A percentile compares a stretch with the other conserved stretches of the same genome.
Conservation (phyloP, 1,140 invertebrate genomes). For the Hormaphis cornu region DNA sequence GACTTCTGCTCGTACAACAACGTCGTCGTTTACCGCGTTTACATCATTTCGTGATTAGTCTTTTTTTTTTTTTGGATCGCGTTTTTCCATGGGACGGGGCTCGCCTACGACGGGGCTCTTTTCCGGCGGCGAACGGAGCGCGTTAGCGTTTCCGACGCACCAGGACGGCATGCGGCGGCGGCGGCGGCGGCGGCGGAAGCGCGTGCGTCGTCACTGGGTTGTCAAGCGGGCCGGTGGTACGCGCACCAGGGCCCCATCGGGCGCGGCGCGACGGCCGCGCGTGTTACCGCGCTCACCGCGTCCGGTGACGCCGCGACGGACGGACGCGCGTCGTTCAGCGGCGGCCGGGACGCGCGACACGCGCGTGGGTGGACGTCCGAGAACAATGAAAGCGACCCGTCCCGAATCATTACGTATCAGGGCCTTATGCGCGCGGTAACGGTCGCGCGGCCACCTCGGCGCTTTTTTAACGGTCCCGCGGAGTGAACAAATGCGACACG, state of each 20-base stretch:
- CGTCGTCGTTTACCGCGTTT: not conserved
- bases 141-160: conserved; percentile 24
- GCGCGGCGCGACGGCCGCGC: too few species aligned
- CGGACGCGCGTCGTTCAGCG: not conserved
- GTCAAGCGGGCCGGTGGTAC: not conserved
- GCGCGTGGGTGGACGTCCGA: conserved; percentile 24
- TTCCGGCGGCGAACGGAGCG: conserved; percentile 25
- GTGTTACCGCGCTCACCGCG: too few species aligned
- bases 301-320: not conserved
- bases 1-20: too few species aligned
- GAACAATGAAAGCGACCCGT: conserved; percentile 23
- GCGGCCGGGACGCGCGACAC: not conserved
- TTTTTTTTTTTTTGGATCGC: too few species aligned
- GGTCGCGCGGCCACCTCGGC: too few species aligned
- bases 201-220: not conserved
- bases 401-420: not conserved
- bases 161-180: not conserved
- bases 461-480: too few species aligned
- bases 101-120: not conserved
- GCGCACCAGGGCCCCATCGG: not conserved
- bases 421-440: not conserved
- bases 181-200: not conserved
- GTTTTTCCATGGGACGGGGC: conserved; percentile 19
- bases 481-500: too few species aligned
- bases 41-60: too few species aligned